Percentiles rank a stretch among this genome's conserved stretches.
Evolutionary conservation across 2,888 invertebrate species (phyloP).

Genomic region (Phengaris alcon): DNA sequence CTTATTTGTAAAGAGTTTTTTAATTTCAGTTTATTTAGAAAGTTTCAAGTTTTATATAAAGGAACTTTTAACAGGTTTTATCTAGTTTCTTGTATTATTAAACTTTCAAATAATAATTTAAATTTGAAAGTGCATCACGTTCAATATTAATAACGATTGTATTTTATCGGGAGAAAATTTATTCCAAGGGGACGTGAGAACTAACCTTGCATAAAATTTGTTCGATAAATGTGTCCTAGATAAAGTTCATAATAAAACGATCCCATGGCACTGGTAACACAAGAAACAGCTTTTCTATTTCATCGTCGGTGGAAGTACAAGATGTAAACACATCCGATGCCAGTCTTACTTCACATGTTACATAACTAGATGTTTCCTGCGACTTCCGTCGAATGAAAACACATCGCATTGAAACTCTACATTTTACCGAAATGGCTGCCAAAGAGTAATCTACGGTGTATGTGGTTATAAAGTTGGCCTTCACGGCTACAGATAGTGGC

Average conservation of each 20-base stretch:
- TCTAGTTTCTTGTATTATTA: neutral
- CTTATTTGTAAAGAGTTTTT: no score
- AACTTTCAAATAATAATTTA: neutral
- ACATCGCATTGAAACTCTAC: neutral
- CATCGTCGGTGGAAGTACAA: slow-evolving; percentile 5
- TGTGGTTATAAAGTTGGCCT: no score
- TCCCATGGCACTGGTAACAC: slow-evolving; percentile 15
- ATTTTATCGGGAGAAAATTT: slow-evolving; percentile 12
- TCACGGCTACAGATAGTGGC: no score
- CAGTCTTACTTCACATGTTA: neutral
- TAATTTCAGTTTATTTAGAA: no score
- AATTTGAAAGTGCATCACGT: neutral
- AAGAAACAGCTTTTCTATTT: neutral
- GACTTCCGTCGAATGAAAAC: neutral
- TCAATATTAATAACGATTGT: slow-evolving; percentile 7
- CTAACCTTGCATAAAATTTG: slow-evolving; percentile 20
- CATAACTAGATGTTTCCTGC: neutral
- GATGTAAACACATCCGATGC: neutral
- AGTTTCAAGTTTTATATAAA: no score
- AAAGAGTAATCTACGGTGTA: no score
- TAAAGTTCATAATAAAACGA: slow-evolving; percentile 18
- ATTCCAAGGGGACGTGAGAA: neutral
- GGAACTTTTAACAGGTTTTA: no score
- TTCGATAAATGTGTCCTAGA: slow-evolving; percentile 11
- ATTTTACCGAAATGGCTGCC: neutral